phyloP scores from a whole-genome alignment of 2,797 vertebrate species.

The Graptemys geographica region DNA sequence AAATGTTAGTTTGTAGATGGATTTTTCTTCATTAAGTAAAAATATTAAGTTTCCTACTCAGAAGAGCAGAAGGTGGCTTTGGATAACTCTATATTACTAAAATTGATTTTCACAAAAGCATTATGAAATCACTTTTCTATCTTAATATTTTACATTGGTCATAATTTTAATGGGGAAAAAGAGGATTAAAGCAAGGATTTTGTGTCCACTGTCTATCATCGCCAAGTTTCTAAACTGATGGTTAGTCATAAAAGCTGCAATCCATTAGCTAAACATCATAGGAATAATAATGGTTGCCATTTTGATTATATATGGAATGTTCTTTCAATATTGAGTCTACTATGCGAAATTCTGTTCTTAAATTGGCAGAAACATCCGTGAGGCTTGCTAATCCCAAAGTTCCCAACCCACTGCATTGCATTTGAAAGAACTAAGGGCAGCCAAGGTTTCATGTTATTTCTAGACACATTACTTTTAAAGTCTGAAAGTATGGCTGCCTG shows the following conservation, averaged over 20 bases:
- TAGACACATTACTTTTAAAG: background rate
- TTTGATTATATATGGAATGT: constrained; percentile 22
- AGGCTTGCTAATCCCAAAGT: background rate
- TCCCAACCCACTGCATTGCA: background rate
- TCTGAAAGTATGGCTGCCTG: rapidly evolving
- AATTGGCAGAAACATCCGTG: background rate
- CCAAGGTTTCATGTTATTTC: background rate
- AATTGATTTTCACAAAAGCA: constrained; percentile 50
- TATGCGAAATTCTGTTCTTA: background rate
- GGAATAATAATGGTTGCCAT: constrained; percentile 40
- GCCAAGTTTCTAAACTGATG: constrained; percentile 52
- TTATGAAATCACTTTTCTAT: constrained; percentile 38
- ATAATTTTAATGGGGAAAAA: constrained; percentile 57
- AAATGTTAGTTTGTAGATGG: background rate
- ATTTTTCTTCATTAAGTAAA: background rate
- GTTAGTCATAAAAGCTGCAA: constrained; percentile 54
- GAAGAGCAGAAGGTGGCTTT: constrained; percentile 39
- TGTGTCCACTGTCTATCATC: background rate
- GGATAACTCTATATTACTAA: constrained; percentile 4
- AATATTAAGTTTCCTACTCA: constrained; percentile 24
- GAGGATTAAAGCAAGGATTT: constrained; percentile 74
- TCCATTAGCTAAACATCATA: constrained; percentile 63
- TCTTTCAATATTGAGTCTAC: background rate
- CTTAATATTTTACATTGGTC: constrained; percentile 43
- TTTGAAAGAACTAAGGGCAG: background rate